Percentiles rank a stretch among this genome's conserved stretches.
Evolutionary conservation across 2,113 vertebrate genomes (phyloP).

Genomic region (Gracilinanus agilis): DNA sequence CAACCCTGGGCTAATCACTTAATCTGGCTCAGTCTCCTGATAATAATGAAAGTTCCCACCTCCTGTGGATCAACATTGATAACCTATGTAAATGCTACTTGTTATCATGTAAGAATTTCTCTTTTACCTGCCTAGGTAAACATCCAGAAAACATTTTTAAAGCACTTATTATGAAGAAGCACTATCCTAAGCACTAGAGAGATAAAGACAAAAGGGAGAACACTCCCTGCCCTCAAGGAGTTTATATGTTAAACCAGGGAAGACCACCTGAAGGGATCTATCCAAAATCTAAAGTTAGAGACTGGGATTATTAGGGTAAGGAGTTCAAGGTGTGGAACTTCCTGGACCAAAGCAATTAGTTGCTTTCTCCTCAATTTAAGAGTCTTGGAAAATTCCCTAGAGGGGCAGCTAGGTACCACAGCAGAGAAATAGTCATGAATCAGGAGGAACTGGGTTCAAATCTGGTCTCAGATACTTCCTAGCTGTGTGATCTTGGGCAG

Average conservation of each 20-base stretch:
- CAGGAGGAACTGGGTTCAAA: too few species aligned
- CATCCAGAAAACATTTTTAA: not conserved
- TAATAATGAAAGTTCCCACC: not conserved
- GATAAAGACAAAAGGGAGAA: not conserved
- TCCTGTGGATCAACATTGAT: not conserved
- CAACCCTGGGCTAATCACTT: not conserved
- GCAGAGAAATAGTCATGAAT: too few species aligned
- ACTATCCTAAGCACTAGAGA: not conserved
- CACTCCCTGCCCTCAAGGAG: not conserved
- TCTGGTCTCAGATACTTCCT: too few species aligned
- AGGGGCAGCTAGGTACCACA: too few species aligned
- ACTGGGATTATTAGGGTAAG: not conserved
- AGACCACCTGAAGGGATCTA: not conserved
- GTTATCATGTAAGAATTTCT: not conserved
- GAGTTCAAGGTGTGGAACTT: not conserved
- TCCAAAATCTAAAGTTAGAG: not conserved
- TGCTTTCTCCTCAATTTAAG: not conserved
- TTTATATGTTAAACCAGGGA: not conserved
- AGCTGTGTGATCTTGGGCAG: too few species aligned
- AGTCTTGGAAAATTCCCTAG: not conserved
- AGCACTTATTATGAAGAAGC: not conserved
- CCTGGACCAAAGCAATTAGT: not conserved
- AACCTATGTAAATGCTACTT: not conserved
- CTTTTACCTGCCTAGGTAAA: not conserved
- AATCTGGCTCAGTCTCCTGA: not conserved